A percentile compares a stretch with the other conserved stretches of the same genome.
phyloP scores from a whole-genome alignment of 2,888 invertebrate genomes.

The Epistrophella euchroma region DNA sequence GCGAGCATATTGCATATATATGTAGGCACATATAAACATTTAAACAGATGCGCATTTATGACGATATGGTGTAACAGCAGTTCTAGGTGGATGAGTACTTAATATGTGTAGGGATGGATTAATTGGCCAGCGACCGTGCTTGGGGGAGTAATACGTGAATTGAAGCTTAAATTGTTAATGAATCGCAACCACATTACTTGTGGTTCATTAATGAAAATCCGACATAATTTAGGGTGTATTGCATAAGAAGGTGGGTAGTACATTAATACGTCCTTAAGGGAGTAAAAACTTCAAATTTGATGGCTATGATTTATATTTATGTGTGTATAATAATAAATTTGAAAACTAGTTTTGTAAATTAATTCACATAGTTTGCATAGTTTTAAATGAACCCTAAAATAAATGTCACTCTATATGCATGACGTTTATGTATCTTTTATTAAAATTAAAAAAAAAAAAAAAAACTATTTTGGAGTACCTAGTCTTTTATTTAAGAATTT shows the following conservation, averaged over 20 bases:
- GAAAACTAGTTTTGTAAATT: background rate
- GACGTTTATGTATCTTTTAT: background rate
- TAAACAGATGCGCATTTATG: conserved; percentile 39
- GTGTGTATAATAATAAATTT: no score
- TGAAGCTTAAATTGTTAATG: conserved; percentile 61
- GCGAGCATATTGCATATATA: conserved; percentile 7
- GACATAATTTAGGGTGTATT: background rate
- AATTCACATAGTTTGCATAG: background rate
- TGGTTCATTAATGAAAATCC: conserved; percentile 49
- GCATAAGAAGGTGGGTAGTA: background rate
- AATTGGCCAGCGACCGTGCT: conserved; percentile 41
- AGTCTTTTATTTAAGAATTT: no score
- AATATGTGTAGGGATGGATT: conserved; percentile 16
- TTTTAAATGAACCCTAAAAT: background rate
- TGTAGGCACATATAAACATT: no score
- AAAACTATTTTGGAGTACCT: no score
- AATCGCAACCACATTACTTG: conserved; percentile 46
- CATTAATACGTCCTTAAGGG: conserved; percentile 21
- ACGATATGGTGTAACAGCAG: background rate
- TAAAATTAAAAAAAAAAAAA: background rate
- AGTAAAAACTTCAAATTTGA: background rate
- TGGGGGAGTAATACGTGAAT: conserved; percentile 41
- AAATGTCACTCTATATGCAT: background rate
- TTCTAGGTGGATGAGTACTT: background rate
- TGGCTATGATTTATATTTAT: background rate